phyloP scores from a whole-genome alignment of 2,113 vertebrate genomes.

The Salvator merianae region DNA sequence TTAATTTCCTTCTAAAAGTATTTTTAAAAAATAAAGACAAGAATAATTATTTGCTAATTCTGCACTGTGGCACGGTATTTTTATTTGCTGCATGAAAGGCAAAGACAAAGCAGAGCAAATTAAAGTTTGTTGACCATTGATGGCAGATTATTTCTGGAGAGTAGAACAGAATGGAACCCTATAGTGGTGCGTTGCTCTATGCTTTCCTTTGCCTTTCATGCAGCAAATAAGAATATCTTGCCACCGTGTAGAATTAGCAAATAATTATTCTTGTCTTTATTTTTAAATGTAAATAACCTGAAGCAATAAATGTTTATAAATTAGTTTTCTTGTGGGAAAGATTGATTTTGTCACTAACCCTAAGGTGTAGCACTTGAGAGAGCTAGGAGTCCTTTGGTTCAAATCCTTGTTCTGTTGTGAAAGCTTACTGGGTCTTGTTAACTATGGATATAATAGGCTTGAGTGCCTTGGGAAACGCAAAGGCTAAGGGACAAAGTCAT shows the following conservation, averaged over 20 bases:
- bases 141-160: not conserved
- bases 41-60: not conserved
- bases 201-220: no score
- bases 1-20: not conserved
- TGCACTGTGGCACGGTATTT: not conserved
- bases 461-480: no score
- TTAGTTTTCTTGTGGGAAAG: slow-evolving; percentile 94
- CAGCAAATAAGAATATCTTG: no score
- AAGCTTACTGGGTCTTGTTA: no score
- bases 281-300: slow-evolving; percentile 67
- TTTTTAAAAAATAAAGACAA: not conserved
- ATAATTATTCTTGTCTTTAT: no score
- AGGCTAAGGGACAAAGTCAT: no score
- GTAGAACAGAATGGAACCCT: not conserved
- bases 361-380: no score
- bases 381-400: no score
- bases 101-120: not conserved
- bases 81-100: not conserved
- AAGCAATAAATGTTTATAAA: slow-evolving; percentile 78
- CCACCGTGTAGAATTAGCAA: no score
- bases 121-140: not conserved
- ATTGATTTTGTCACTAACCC: slow-evolving; percentile 99
- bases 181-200: no score
- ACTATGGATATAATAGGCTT: no score
- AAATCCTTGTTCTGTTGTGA: no score